Evolutionary conservation across 2,888 invertebrate genomes (phyloP).

Genomic region (Cheiracanthium punctorium): DNA sequence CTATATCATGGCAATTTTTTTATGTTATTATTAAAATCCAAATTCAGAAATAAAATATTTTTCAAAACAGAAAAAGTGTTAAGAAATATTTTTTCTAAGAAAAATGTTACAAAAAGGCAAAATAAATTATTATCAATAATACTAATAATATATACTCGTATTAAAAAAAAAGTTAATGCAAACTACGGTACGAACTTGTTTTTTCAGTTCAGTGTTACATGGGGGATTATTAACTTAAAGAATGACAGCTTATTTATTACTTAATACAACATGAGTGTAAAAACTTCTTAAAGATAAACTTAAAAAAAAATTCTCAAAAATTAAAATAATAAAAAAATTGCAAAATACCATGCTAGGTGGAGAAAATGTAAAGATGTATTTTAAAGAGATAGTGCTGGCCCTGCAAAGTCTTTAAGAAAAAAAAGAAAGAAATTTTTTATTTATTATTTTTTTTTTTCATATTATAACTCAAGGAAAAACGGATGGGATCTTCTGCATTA

Average conservation of each 20-base stretch:
- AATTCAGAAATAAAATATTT: too few relatives aligned
- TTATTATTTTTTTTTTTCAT: conserved; percentile 27
- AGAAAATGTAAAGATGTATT: background rate
- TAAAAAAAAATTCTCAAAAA: background rate
- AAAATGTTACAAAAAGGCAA: too few relatives aligned
- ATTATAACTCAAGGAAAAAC: background rate
- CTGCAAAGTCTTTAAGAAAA: conserved; percentile 17
- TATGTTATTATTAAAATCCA: too few relatives aligned
- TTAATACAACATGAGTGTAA: background rate
- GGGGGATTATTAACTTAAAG: background rate
- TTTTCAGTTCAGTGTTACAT: background rate
- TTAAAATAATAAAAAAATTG: background rate
- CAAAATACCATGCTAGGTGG: background rate
- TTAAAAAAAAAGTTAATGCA: too few relatives aligned
- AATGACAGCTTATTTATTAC: conserved; percentile 7
- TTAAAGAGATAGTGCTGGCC: conserved; percentile 31
- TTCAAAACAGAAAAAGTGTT: too few relatives aligned
- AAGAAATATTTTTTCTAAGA: too few relatives aligned
- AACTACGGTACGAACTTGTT: too few relatives aligned
- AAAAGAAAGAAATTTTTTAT: too few relatives aligned
- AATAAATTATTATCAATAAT: too few relatives aligned
- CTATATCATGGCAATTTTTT: too few relatives aligned
- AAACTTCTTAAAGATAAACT: background rate
- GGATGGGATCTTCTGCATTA: conserved; percentile 24
- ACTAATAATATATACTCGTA: too few relatives aligned